Percentiles rank a stretch among this genome's conserved stretches.
phyloP scores from a whole-genome alignment of 2,888 invertebrate species.

The Himalopsyche tibetana region DNA sequence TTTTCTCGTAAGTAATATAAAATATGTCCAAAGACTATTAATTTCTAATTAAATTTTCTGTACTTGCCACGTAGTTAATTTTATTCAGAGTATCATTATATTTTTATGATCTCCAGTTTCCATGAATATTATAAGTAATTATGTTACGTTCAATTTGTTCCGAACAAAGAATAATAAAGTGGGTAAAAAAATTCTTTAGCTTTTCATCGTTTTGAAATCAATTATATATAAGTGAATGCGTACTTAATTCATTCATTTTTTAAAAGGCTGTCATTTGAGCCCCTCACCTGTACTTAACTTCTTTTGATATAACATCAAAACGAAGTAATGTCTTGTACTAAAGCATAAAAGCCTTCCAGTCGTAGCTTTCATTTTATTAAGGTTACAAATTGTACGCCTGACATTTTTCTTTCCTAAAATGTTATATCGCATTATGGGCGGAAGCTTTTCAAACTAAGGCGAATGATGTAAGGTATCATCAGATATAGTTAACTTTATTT shows the following conservation, averaged over 20 bases:
- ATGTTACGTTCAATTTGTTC: slow-evolving; percentile 12
- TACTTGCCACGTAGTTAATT: neutral
- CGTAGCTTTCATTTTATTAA: slow-evolving; percentile 58
- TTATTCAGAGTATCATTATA: neutral
- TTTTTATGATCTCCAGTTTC: slow-evolving; percentile 6
- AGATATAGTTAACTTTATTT: too few relatives aligned
- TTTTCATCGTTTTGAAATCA: slow-evolving; percentile 26
- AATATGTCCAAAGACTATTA: neutral
- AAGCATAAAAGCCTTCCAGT: slow-evolving; percentile 48
- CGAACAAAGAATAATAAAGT: slow-evolving; percentile 12
- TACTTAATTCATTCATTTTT: slow-evolving; percentile 34
- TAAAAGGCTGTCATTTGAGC: slow-evolving; percentile 28
- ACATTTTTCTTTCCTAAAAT: slow-evolving; percentile 59
- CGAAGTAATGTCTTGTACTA: slow-evolving; percentile 46
- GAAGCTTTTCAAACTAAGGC: slow-evolving; percentile 46
- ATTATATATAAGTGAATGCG: slow-evolving; percentile 21
- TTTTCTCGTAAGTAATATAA: neutral
- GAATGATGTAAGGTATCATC: neutral
- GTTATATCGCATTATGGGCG: slow-evolving; percentile 50
- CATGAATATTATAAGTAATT: slow-evolving; percentile 9
- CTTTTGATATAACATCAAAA: slow-evolving; percentile 55
- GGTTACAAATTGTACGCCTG: slow-evolving; percentile 56
- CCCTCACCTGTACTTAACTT: slow-evolving; percentile 34
- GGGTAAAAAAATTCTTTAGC: neutral
- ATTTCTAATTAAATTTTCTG: neutral